Percentiles rank a stretch among this genome's conserved stretches.
phyloP scores from a whole-genome alignment of 2,797 vertebrate species.

The Artibeus lituratus region DNA sequence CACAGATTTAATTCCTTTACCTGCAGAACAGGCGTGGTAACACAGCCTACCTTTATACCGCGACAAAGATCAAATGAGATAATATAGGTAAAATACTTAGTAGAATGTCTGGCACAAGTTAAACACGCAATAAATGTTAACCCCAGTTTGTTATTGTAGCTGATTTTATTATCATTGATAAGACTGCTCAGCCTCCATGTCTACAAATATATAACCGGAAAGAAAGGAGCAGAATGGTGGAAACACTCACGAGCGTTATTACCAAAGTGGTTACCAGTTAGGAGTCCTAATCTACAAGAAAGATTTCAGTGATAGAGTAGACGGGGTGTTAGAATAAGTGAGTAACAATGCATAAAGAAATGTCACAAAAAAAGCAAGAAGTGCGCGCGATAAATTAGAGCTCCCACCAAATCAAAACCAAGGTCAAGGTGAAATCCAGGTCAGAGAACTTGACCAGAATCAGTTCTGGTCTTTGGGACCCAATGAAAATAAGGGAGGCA shows the following conservation, averaged over 20 bases:
- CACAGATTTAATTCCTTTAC: not conserved
- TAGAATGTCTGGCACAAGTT: not conserved
- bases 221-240: not conserved
- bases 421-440: not conserved
- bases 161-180: not conserved
- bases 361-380: not conserved
- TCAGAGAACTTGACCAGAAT: not conserved
- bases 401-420: not conserved
- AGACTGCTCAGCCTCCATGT: not conserved
- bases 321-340: not conserved
- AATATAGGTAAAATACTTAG: not conserved
- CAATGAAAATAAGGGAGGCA: not conserved
- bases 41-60: not conserved
- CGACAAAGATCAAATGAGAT: not conserved
- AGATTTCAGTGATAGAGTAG: not conserved
- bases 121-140: not conserved
- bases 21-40: not conserved
- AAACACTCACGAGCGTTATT: not conserved
- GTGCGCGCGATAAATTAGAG: not conserved
- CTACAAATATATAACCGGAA: not conserved
- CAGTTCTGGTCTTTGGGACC: not conserved
- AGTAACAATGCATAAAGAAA: not conserved
- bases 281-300: not conserved
- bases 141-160: not conserved
- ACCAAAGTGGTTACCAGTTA: not conserved